Evolutionary conservation across 2,888 invertebrate species (phyloP), one percentile per base, ranked within the genome.

Genomic region (Drymonia ruficornis): DNA sequence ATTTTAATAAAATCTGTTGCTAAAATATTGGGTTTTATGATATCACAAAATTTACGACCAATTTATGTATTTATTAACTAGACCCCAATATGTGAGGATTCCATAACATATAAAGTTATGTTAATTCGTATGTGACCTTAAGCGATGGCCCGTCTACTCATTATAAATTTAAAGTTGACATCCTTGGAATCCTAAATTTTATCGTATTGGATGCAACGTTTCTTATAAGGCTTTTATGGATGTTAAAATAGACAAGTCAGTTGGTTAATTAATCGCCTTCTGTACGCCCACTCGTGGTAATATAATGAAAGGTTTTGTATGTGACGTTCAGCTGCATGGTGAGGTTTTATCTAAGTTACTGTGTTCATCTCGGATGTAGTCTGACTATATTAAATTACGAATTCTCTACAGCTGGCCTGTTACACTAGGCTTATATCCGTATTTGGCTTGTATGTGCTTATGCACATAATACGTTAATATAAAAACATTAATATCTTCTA

Each of bases 171-270:
- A 67, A 76, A 73, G 64, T 61, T 34, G 61, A 40, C 58, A 75
- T 77, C 78, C 78, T 83, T 81, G 83, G 72, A 74, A 80, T 78
- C 61, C 54, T 65, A 74, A 78, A 73, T 76, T 69, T 62, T 45
- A 38, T 54, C 38, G 50, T 50, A 49, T 50, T 42, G 28, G 28
- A 45, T 45, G 19, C 9, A 45, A 59, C 47, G 19, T 53, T 42
- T 52, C 61, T 50, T 40, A 54, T 53, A 67, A 53, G 67, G 64
- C 45, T 49, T 61, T 55, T 56, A 56, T 53, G n/a, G 49, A n/a
- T 61, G 40, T 58, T 36, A 4, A 36, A 13, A n/a, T n/a, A 5
- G n/a, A 13, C 16, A 8, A 16, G 40, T 7, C 16, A 2, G n/a
- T 40, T 8, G 16, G 7, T n/a, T 40, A 16, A 9, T 9, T 40